Percentiles rank a stretch among this genome's conserved stretches.
Evolutionary conservation across 92 coral and sea anemone species (phyloP).

Genomic region (Heliopora coerulea): DNA sequence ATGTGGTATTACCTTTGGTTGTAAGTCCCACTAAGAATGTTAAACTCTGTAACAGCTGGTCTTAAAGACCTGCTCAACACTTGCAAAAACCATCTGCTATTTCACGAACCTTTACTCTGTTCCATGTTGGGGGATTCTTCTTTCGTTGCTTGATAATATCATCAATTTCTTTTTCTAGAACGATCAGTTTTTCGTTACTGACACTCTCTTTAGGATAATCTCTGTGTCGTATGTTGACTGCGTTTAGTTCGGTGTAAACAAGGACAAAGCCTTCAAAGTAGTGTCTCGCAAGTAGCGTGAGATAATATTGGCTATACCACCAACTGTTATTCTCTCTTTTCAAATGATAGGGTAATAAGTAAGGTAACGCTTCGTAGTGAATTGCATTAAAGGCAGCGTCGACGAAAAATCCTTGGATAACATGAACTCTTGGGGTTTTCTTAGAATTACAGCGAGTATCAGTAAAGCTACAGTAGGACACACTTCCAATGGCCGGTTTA

Average conservation of each 20-base stretch:
- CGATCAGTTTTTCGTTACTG: too few species aligned
- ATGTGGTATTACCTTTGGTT: too few species aligned
- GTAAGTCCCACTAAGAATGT: background rate
- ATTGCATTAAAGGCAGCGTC: slow-evolving; percentile 92
- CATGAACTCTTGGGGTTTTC: slow-evolving; percentile 7
- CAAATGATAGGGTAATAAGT: slow-evolving; percentile 70
- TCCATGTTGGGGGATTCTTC: too few species aligned
- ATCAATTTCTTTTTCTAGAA: too few species aligned
- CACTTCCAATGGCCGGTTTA: slow-evolving; percentile 77
- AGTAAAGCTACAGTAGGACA: slow-evolving; percentile 77
- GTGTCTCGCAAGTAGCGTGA: slow-evolving; percentile 69
- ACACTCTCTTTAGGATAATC: slow-evolving; percentile 59
- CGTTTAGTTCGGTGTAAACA: slow-evolving; percentile 66
- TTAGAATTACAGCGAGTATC: slow-evolving; percentile 66
- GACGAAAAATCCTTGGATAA: slow-evolving; percentile 27
- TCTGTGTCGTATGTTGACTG: slow-evolving; percentile 66
- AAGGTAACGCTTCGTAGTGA: slow-evolving; percentile 60
- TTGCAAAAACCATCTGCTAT: too few species aligned
- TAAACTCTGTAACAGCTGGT: too few species aligned
- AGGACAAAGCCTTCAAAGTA: slow-evolving; percentile 76
- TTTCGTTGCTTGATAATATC: too few species aligned
- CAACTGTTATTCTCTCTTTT: slow-evolving; percentile 72
- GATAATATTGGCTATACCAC: slow-evolving; percentile 94
- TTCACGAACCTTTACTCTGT: too few species aligned
- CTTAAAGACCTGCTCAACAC: too few species aligned